Conservation (phyloP, 2,113 vertebrate genomes). For the Podarcis muralis region DNA sequence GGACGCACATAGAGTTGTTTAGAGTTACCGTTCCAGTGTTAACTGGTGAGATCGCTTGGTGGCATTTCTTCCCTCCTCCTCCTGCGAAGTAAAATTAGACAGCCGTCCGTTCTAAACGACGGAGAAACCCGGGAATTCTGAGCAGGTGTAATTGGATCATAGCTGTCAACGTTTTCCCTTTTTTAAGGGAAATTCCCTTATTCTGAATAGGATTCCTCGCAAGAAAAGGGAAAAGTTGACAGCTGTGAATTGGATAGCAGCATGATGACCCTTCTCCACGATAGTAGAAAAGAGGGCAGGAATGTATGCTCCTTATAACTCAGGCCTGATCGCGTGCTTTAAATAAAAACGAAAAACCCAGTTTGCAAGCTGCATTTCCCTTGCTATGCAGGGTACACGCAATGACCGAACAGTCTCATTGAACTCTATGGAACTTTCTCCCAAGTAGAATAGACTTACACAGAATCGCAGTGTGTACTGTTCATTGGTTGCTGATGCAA, state of each 20-base stretch:
- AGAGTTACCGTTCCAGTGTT: background rate
- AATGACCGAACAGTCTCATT: no score
- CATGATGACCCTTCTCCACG: no score
- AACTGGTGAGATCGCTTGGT: background rate
- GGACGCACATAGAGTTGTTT: background rate
- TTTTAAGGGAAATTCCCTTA: no score
- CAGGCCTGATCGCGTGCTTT: background rate
- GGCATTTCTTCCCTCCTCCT: background rate
- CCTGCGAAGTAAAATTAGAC: background rate
- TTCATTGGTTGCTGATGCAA: no score
- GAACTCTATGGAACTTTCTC: background rate
- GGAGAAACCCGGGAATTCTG: background rate
- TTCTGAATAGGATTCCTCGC: no score
- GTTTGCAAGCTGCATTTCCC: no score
- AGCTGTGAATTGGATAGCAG: no score
- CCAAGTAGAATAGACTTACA: background rate
- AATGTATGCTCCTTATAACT: background rate
- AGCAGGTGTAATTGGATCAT: background rate
- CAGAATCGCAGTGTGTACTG: no score
- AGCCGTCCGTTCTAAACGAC: background rate
- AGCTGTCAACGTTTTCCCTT: no score
- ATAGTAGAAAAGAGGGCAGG: no score
- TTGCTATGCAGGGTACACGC: background rate
- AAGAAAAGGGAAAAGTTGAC: no score
- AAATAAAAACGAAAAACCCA: background rate